Evolutionary conservation across 2,888 invertebrate species (phyloP).

Genomic region (Adineta ricciae): DNA sequence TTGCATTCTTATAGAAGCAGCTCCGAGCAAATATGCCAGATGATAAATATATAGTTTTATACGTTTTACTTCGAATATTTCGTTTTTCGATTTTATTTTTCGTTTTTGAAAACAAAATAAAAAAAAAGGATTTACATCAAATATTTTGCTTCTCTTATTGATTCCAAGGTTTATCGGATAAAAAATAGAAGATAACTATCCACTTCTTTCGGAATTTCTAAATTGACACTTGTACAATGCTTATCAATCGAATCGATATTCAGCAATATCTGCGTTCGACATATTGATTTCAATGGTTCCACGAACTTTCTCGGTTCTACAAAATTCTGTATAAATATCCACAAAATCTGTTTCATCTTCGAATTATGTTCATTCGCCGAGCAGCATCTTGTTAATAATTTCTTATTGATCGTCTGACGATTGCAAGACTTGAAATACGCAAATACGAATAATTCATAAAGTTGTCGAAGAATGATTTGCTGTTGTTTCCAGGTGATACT

Average conservation of each 20-base stretch:
- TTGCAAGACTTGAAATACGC: neutral
- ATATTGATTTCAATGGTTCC: neutral
- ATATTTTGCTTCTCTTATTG: too few relatives aligned
- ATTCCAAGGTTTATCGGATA: too few relatives aligned
- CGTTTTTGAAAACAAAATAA: neutral
- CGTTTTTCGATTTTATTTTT: too few relatives aligned
- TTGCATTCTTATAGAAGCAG: too few relatives aligned
- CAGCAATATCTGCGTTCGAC: neutral
- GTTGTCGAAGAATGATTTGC: neutral
- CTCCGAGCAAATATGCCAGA: too few relatives aligned
- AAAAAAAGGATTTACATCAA: neutral
- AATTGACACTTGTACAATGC: neutral
- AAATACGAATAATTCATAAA: neutral
- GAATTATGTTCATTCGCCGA: neutral
- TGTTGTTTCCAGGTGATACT: neutral
- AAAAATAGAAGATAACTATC: neutral
- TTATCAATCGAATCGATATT: neutral
- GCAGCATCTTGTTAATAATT: neutral
- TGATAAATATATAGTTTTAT: too few relatives aligned
- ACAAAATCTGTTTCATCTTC: neutral
- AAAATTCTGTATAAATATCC: conserved; percentile 10
- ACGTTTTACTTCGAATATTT: too few relatives aligned
- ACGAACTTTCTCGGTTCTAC: neutral
- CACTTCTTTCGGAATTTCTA: neutral
- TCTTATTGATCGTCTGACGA: neutral